These are phyloP conservation scores for Rhegmatorhina hoffmannsi DNA, from an alignment of 2,113 vertebrate species.

Conservation along the genomic window DNA sequence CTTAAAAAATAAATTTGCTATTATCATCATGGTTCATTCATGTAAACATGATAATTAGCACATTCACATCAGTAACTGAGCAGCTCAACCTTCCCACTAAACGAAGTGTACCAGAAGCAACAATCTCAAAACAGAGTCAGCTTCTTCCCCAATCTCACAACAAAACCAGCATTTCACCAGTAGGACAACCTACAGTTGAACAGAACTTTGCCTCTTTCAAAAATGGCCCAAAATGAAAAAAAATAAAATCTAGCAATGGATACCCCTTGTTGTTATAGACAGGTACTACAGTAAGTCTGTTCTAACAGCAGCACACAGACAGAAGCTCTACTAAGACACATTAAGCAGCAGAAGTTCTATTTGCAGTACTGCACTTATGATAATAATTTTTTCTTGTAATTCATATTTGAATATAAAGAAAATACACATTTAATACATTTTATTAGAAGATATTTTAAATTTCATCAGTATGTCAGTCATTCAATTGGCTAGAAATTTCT, in stretches of 20 bases:
- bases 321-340: background rate
- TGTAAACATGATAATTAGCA: background rate
- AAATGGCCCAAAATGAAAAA: background rate
- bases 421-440: background rate
- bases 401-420: background rate
- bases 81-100: background rate
- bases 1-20: background rate
- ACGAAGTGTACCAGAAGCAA: background rate
- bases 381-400: background rate
- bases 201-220: background rate
- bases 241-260: background rate
- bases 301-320: background rate
- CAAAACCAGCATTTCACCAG: background rate
- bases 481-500: background rate
- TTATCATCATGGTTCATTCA: background rate
- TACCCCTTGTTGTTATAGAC: accelerated
- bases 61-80: background rate
- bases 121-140: background rate
- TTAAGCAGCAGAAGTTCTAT: background rate
- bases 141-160: background rate
- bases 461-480: background rate
- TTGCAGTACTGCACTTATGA: background rate
- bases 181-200: background rate
- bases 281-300: background rate
- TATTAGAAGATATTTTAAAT: background rate